Evolutionary conservation across 2,888 invertebrate genomes (phyloP), one percentile per base, ranked within the genome.

Genomic region (Mesopsocus fuscifrons): DNA sequence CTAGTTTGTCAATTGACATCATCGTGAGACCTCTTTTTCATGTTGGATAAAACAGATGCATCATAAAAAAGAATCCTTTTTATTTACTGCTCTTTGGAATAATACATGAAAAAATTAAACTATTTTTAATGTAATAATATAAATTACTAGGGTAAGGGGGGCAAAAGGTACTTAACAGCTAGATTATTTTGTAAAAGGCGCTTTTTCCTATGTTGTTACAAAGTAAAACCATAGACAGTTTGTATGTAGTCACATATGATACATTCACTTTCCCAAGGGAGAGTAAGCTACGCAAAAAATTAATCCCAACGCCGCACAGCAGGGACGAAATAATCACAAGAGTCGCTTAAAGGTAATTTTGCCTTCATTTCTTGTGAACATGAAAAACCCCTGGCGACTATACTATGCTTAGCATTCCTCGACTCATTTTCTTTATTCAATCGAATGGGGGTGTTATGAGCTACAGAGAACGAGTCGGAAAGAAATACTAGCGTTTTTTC

Each of bases 61-160:
- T 16, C 5, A 16, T 33, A 33, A 15, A 33, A 33, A 33, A 33
- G 17, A 17, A 33, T 16, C 17, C 33, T 15, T 17, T 33, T 33
- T 33, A 33, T 33, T 33, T 33, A 33, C 33, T 33, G 33, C 33
- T 33, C 33, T 33, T 33, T 33, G 33, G 33, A 33, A 33, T 33
- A 33, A 33, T 33, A 33, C 15, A 33, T 16, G 33, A 33, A 33
- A 33, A 30, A 33, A 33, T n/a, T n/a, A n/a, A n/a, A n/a, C n/a
- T n/a, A 33, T 33, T 33, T 33, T 33, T 33, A 33, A 33, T 33
- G 16, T 33, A 33, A 16, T 33, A 16, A 33, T 33, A 33, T 33
- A 33, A 33, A 33, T 33, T 33, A 33, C 33, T 33, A 33, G 17
- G 33, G 17, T 33, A 16, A 33, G 17, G 15, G 33, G 17, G 33